Evolutionary conservation across 2,113 vertebrate genomes (phyloP).

Genomic region (Ariopsis seemanni): DNA sequence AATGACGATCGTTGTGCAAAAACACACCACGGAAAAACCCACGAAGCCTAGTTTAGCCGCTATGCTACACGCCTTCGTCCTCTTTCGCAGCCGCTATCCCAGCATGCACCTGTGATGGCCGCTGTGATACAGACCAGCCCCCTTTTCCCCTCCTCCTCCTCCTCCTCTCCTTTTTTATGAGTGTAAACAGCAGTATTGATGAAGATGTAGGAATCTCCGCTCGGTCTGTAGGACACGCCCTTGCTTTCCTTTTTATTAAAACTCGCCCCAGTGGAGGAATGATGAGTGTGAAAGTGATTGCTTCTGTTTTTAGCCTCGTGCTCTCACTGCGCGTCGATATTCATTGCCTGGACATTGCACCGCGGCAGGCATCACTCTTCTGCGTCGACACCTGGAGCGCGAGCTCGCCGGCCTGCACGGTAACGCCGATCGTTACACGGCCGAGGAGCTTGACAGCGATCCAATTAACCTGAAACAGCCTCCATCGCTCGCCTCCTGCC

Average conservation of each 20-base stretch:
- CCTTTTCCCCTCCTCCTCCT: slow-evolving; percentile 3
- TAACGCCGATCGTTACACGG: slow-evolving; percentile 64
- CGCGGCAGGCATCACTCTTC: slow-evolving; percentile 55
- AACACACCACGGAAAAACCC: not conserved
- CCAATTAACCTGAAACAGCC: slow-evolving; percentile 68
- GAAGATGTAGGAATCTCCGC: slow-evolving; percentile 11
- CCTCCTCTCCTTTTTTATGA: slow-evolving; percentile 47
- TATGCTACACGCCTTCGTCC: slow-evolving; percentile 32
- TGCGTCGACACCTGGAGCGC: slow-evolving; percentile 47
- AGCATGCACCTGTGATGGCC: slow-evolving; percentile 57
- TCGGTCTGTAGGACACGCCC: not conserved
- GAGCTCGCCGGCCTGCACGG: slow-evolving; percentile 55
- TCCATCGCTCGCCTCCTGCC: slow-evolving; percentile 34
- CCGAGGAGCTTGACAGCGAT: slow-evolving; percentile 61
- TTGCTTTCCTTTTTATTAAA: slow-evolving; percentile 23
- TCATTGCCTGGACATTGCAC: slow-evolving; percentile 59
- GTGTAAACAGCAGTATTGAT: not conserved
- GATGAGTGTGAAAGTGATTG: slow-evolving; percentile 67
- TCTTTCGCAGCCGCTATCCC: slow-evolving; percentile 48
- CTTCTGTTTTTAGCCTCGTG: slow-evolving; percentile 71
- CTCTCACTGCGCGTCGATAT: slow-evolving; percentile 69
- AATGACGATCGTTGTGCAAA: slow-evolving; percentile 58
- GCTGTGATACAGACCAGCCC: slow-evolving; percentile 36
- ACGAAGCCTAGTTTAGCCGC: slow-evolving; percentile 11
- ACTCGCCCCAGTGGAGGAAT: slow-evolving; percentile 64